Conservation (phyloP, 2,113 vertebrate species). For the Promerops cafer region DNA sequence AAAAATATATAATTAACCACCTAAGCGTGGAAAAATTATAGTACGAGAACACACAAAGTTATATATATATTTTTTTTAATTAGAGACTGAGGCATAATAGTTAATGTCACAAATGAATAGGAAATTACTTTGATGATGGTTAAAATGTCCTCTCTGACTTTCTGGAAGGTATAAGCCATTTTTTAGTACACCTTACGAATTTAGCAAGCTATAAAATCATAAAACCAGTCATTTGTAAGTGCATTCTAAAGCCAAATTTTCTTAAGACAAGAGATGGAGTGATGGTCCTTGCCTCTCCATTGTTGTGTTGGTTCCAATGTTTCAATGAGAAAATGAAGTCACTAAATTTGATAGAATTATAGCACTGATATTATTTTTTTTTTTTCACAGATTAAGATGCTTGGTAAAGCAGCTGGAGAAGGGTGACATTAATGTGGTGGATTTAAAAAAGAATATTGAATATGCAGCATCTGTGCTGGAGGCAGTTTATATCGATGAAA, state of each 20-base stretch:
- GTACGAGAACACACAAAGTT: neutral
- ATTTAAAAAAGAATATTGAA: slow-evolving; percentile 94
- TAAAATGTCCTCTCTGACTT: neutral
- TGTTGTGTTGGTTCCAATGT: neutral
- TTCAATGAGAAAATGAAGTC: neutral
- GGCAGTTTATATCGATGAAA: slow-evolving; percentile 96
- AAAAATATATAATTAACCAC: neutral
- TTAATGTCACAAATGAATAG: neutral
- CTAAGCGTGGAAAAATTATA: neutral
- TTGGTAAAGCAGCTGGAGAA: slow-evolving; percentile 93
- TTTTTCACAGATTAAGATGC: slow-evolving; percentile 83
- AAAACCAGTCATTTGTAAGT: neutral
- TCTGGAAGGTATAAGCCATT: neutral
- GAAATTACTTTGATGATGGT: neutral
- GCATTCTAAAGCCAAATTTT: neutral
- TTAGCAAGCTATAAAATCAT: neutral
- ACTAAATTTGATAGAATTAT: neutral
- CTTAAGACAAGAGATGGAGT: neutral
- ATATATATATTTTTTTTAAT: neutral
- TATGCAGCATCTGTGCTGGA: slow-evolving; percentile 93
- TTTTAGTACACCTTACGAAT: neutral
- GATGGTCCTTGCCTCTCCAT: neutral
- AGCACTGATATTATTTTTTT: neutral
- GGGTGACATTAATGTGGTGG: slow-evolving; percentile 87
- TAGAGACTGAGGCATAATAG: neutral